Evolutionary conservation across 2,888 invertebrate genomes (phyloP).

Genomic region (Folsomia candida): DNA sequence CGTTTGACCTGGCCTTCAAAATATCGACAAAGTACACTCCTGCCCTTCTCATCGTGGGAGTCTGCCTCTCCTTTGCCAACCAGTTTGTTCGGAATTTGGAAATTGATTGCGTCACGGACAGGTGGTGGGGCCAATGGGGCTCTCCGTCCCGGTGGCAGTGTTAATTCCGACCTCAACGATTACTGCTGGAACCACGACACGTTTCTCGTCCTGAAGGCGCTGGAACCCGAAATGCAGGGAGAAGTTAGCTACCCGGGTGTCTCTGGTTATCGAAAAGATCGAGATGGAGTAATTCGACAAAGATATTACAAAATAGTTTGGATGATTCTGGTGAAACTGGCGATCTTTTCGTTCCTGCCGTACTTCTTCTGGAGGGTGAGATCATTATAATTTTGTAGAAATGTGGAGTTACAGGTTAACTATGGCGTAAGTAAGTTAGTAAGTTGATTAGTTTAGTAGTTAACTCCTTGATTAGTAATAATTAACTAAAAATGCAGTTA

Average conservation of each 20-base stretch:
- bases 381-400: too few relatives aligned
- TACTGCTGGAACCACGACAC: constrained; percentile 32
- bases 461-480: neutral
- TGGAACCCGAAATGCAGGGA: constrained; percentile 25
- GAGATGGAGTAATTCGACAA: constrained; percentile 18
- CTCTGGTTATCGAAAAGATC: constrained; percentile 19
- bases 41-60: constrained; percentile 22
- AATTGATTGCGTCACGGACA: constrained; percentile 22
- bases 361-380: constrained; percentile 27
- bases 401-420: too few relatives aligned
- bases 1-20: constrained; percentile 26
- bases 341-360: constrained; percentile 20
- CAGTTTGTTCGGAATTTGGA: constrained; percentile 30
- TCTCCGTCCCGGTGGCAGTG: neutral
- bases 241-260: constrained; percentile 28
- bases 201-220: constrained; percentile 24
- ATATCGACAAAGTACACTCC: constrained; percentile 32
- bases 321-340: constrained; percentile 19
- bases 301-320: constrained; percentile 29
- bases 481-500: too few relatives aligned
- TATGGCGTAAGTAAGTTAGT: too few relatives aligned
- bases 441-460: too few relatives aligned
- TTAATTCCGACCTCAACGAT: constrained; percentile 22
- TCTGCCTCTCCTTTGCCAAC: constrained; percentile 26
- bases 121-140: neutral